Conservation (phyloP, 2,113 vertebrate genomes). For the Stictonetta naevosa region DNA sequence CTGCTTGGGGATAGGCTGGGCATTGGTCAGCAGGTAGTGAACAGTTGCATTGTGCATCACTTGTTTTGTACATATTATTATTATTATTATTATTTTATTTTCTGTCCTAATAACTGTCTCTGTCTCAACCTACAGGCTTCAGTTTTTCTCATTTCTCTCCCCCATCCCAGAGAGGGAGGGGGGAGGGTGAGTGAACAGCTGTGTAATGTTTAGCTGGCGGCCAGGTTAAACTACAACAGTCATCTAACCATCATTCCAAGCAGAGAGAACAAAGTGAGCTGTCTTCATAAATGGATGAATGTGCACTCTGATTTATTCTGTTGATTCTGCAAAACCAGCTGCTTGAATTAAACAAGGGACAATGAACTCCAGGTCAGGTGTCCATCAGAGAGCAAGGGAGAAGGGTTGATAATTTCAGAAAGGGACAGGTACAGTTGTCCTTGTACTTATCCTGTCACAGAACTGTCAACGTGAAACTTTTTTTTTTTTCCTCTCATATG, state of each 20-base stretch:
- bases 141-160: too few relatives aligned
- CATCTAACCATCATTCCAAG: not conserved
- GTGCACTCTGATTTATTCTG: conserved; percentile 3
- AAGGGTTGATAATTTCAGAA: not conserved
- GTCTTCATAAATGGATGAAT: not conserved
- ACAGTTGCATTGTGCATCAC: too few relatives aligned
- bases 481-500: not conserved
- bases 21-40: too few relatives aligned
- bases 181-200: too few relatives aligned
- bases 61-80: too few relatives aligned
- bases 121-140: too few relatives aligned
- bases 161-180: too few relatives aligned
- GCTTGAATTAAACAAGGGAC: not conserved
- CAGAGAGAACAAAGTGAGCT: not conserved
- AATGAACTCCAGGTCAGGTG: not conserved
- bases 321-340: not conserved
- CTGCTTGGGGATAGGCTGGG: too few relatives aligned
- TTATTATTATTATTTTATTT: too few relatives aligned
- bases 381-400: not conserved
- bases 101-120: too few relatives aligned
- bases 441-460: not conserved
- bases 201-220: too few relatives aligned
- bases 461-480: not conserved
- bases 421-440: not conserved
- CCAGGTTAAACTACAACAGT: too few relatives aligned